Percentiles rank a stretch among this genome's conserved stretches.
phyloP scores from a whole-genome alignment of 2,113 vertebrate species.

The Echinops telfairi region DNA sequence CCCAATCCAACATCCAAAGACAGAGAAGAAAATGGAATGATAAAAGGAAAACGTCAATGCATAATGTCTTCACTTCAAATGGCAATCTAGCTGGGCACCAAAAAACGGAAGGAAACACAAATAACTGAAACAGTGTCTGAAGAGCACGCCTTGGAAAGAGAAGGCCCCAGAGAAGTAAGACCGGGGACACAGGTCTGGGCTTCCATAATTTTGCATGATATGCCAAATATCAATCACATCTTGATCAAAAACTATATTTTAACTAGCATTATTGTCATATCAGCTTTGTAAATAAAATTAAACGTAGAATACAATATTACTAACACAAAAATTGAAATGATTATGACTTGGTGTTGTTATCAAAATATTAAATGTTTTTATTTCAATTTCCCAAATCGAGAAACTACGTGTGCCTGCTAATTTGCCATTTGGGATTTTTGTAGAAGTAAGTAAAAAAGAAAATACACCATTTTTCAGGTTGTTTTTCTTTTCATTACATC shows the following conservation, averaged over 20 bases:
- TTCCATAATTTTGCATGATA: background rate
- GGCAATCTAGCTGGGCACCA: conserved; percentile 81
- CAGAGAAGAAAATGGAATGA: conserved; percentile 86
- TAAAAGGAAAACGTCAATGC: conserved; percentile 77
- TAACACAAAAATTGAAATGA: conserved; percentile 34
- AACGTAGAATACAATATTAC: background rate
- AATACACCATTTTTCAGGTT: conserved; percentile 75
- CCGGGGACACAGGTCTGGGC: background rate
- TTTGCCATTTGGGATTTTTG: conserved; percentile 83
- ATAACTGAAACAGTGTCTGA: background rate
- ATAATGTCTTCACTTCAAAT: conserved; percentile 76
- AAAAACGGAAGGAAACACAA: conserved; percentile 41
- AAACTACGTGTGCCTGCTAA: conserved; percentile 76
- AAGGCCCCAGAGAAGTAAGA: background rate
- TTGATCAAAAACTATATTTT: conserved; percentile 23
- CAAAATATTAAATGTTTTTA: conserved; percentile 6
- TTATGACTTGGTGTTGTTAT: background rate
- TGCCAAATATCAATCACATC: conserved; percentile 22
- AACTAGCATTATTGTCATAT: background rate
- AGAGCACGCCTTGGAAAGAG: background rate
- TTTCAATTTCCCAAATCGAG: conserved; percentile 2
- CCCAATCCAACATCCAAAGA: conserved; percentile 88
- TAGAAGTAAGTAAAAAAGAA: conserved; percentile 81
- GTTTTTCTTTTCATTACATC: conserved; percentile 75
- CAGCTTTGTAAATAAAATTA: conserved; percentile 32